Conservation (phyloP, 1,140 invertebrate species). For the Macrosteles quadrilineatus region DNA sequence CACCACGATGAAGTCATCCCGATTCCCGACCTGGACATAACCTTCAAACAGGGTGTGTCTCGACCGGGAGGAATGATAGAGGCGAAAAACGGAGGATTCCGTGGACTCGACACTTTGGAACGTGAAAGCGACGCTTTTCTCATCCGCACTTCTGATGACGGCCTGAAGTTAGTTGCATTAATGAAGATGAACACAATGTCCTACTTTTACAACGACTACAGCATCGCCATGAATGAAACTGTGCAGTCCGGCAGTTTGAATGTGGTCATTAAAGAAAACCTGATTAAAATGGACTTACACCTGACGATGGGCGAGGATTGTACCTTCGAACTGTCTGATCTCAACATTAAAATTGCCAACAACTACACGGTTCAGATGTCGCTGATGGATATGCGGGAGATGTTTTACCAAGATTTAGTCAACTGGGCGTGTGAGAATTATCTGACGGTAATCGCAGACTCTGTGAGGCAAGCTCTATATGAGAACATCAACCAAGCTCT, state of each 20-base stretch:
- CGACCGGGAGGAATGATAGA: background rate
- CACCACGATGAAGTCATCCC: background rate
- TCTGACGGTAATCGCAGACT: slow-evolving; percentile 8
- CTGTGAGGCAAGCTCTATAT: slow-evolving; percentile 7
- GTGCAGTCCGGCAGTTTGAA: background rate
- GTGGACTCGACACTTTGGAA: background rate
- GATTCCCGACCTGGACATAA: slow-evolving; percentile 18
- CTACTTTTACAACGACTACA: slow-evolving; percentile 18
- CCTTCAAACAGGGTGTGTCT: slow-evolving; percentile 8
- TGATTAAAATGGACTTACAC: slow-evolving; percentile 19
- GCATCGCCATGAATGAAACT: background rate
- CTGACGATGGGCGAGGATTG: slow-evolving; percentile 15
- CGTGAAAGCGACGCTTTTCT: slow-evolving; percentile 11
- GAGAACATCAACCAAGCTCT: slow-evolving; percentile 14
- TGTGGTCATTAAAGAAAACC: slow-evolving; percentile 21
- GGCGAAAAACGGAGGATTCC: slow-evolving; percentile 2
- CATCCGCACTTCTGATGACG: background rate
- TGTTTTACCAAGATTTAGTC: slow-evolving; percentile 6
- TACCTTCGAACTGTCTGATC: slow-evolving; percentile 5
- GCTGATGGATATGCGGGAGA: background rate
- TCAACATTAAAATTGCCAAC: slow-evolving; percentile 19
- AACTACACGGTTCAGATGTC: slow-evolving; percentile 21
- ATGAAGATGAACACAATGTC: slow-evolving; percentile 21
- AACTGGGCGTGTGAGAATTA: slow-evolving; percentile 18
- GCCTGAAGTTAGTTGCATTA: background rate